Conservation (phyloP, 2,797 vertebrate genomes). For the Orestias chungarensis region DNA sequence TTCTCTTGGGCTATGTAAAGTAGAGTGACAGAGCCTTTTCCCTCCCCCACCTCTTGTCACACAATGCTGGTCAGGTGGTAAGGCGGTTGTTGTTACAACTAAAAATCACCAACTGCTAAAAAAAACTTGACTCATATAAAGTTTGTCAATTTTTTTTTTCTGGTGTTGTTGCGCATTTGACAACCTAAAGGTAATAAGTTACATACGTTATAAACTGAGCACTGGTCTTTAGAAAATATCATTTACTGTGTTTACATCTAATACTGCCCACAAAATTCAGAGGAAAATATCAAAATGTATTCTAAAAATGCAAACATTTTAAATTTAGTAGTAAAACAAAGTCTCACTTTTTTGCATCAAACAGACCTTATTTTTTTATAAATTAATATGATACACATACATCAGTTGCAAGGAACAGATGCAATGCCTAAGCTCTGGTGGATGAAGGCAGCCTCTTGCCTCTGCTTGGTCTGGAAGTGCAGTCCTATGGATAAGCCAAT, state of each 20-base stretch:
- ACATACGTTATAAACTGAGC: neutral
- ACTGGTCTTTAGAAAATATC: neutral
- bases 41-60: neutral
- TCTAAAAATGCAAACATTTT: conserved; percentile 27
- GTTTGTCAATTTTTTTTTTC: neutral
- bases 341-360: conserved; percentile 31
- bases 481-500: conserved; percentile 69
- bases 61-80: neutral
- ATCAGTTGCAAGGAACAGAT: conserved; percentile 56
- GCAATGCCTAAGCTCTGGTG: conserved; percentile 55
- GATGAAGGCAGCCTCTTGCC: conserved; percentile 62
- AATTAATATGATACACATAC: conserved; percentile 63
- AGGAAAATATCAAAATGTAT: conserved; percentile 13
- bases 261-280: conserved; percentile 16
- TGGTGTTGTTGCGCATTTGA: neutral
- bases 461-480: conserved; percentile 50
- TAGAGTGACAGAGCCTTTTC: neutral
- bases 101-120: neutral
- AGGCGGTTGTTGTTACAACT: neutral
- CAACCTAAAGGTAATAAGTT: neutral
- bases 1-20: neutral
- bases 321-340: conserved; percentile 53
- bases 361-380: conserved; percentile 40
- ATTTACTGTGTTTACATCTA: neutral
- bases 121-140: neutral